A percentile compares a stretch with the other conserved stretches of the same genome.
Conservation (phyloP, 2,888 invertebrate genomes). For the Thereva nobilitata region DNA sequence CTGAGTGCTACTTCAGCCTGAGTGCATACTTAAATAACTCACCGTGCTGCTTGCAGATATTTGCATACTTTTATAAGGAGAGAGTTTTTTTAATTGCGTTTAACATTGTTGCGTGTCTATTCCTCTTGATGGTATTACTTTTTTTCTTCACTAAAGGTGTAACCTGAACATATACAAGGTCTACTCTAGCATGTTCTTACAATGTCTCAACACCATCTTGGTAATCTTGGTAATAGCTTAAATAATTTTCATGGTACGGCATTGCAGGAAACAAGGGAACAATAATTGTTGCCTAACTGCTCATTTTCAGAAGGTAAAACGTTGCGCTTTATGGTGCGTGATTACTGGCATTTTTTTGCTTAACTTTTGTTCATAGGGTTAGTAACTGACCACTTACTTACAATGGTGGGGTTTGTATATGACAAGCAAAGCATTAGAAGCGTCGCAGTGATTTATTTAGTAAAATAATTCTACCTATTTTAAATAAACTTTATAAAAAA, state of each 20-base stretch:
- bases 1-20: too few species aligned
- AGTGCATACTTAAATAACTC: too few species aligned
- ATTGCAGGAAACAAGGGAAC: too few species aligned
- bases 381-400: slow-evolving; percentile 20
- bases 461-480: too few species aligned
- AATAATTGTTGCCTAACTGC: slow-evolving; percentile 28
- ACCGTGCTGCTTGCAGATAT: too few species aligned
- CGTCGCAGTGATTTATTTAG: background rate
- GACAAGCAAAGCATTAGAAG: slow-evolving; percentile 19
- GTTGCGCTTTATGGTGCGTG: slow-evolving; percentile 26
- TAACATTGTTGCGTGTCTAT: slow-evolving; percentile 1
- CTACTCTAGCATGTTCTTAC: slow-evolving; percentile 22
- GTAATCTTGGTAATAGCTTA: background rate
- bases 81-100: too few species aligned
- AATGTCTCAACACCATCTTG: slow-evolving; percentile 15
- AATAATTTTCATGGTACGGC: too few species aligned
- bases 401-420: slow-evolving; percentile 30
- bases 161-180: background rate
- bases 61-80: too few species aligned
- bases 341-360: slow-evolving; percentile 25
- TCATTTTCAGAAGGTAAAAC: slow-evolving; percentile 21
- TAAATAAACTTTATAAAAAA: too few species aligned
- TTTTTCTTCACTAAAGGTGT: background rate
- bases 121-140: background rate
- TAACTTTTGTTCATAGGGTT: slow-evolving; percentile 2